A percentile compares a stretch with the other conserved stretches of the same genome.
Conservation (phyloP, 2,797 vertebrate genomes). For the Liparis tanakae region DNA sequence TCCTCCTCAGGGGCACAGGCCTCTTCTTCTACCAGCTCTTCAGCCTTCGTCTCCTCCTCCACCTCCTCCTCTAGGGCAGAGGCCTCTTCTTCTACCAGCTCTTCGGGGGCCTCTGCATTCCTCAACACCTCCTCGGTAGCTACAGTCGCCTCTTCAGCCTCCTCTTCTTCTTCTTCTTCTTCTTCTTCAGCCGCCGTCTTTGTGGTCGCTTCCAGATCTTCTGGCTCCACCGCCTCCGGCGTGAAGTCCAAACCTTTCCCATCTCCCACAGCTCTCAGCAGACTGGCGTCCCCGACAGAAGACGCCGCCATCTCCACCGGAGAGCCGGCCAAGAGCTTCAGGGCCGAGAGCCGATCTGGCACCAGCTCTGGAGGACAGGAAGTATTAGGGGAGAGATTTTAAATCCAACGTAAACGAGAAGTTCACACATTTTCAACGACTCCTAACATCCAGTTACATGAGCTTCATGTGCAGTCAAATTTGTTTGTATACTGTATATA, state of each 20-base stretch:
- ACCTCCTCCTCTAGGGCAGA: neutral
- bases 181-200: constrained; percentile 19
- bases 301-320: constrained; percentile 74
- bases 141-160: constrained; percentile 1
- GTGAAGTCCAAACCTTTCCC: constrained; percentile 6
- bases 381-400: neutral
- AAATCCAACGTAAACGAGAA: neutral
- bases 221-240: neutral
- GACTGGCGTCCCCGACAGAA: constrained; percentile 60
- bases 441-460: neutral
- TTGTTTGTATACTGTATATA: too few relatives aligned
- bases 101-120: constrained; percentile 37
- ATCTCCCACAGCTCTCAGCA: constrained; percentile 36
- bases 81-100: constrained; percentile 14
- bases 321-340: constrained; percentile 56
- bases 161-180: neutral
- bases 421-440: neutral
- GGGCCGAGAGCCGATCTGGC: constrained; percentile 61
- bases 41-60: too few relatives aligned
- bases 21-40: too few relatives aligned
- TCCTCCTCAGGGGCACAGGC: too few relatives aligned
- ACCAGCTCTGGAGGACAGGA: constrained; percentile 38
- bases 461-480: neutral
- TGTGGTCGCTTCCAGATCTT: constrained; percentile 10
- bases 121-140: constrained; percentile 21